Percentiles rank a stretch among this genome's conserved stretches.
Evolutionary conservation across 1,140 invertebrate species (phyloP).

Genomic region (Augochlora pura): DNA sequence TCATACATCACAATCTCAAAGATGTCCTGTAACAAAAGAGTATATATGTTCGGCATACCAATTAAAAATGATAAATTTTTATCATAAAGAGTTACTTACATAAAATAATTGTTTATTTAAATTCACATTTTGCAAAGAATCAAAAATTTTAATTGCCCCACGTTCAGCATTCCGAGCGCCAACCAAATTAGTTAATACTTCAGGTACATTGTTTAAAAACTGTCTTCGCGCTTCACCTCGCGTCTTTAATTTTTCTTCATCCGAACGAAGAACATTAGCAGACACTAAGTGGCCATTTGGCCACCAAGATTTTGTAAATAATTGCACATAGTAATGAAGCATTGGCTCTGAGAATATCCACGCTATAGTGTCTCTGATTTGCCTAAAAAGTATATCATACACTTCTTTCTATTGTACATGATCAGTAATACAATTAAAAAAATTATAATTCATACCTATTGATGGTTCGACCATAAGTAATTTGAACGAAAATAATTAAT

Average conservation of each 20-base stretch:
- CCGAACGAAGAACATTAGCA: constrained; percentile 79
- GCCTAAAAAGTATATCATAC: constrained; percentile 81
- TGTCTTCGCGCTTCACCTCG: constrained; percentile 84
- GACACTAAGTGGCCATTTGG: constrained; percentile 87
- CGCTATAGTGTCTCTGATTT: constrained; percentile 92
- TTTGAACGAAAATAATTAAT: constrained; percentile 94
- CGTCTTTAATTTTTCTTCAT: constrained; percentile 86
- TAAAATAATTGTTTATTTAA: constrained; percentile 96
- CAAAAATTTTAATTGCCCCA: constrained; percentile 92
- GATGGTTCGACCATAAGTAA: constrained; percentile 94
- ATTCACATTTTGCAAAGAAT: constrained; percentile 90
- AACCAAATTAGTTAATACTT: constrained; percentile 90
- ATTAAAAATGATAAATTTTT: constrained; percentile 29
- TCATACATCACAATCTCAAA: constrained; percentile 87
- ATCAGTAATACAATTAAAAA: background rate
- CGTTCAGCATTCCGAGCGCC: constrained; percentile 91
- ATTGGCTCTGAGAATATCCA: constrained; percentile 95
- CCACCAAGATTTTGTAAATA: constrained; percentile 93
- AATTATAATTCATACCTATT: constrained; percentile 83
- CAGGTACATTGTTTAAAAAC: constrained; percentile 88
- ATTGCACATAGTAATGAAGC: constrained; percentile 92
- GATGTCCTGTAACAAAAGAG: constrained; percentile 82
- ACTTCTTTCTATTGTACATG: background rate
- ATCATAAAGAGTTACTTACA: constrained; percentile 82
- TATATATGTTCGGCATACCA: constrained; percentile 12